Conservation (phyloP, 2,113 vertebrate genomes). For the Erpornis zantholeuca region DNA sequence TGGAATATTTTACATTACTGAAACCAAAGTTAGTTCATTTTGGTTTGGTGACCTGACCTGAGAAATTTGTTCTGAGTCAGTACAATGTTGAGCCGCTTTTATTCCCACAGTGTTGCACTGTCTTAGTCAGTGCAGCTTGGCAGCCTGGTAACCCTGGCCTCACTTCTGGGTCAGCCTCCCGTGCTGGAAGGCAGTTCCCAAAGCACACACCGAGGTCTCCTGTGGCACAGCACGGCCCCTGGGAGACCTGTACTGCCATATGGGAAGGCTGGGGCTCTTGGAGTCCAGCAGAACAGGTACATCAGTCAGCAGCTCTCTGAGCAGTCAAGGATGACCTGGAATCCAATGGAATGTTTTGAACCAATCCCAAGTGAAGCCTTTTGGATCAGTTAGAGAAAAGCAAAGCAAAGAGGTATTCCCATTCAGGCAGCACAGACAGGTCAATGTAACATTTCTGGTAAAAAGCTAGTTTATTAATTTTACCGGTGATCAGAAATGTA, state of each 20-base stretch:
- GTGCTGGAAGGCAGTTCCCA: neutral
- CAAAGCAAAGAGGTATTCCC: neutral
- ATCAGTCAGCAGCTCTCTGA: neutral
- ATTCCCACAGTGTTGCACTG: neutral
- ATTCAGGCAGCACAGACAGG: neutral
- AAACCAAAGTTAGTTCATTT: constrained; percentile 39
- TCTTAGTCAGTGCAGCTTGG: neutral
- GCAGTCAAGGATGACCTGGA: neutral
- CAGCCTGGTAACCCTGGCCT: neutral
- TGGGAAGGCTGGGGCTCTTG: neutral
- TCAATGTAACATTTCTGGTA: neutral
- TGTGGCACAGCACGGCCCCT: fast-evolving
- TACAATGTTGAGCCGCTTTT: neutral
- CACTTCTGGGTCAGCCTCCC: neutral
- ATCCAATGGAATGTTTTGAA: neutral
- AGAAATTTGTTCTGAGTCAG: constrained; percentile 52
- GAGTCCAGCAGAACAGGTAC: neutral
- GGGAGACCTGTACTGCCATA: neutral
- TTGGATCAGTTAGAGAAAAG: neutral
- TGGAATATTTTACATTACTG: constrained; percentile 38
- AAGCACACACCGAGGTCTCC: neutral
- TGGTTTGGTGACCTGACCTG: constrained; percentile 51
- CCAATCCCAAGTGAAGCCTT: neutral
- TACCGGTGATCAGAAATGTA: neutral
- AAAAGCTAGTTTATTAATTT: neutral